Conservation (phyloP, 2,797 vertebrate species). For the Xiphorhynchus erythropygius region DNA sequence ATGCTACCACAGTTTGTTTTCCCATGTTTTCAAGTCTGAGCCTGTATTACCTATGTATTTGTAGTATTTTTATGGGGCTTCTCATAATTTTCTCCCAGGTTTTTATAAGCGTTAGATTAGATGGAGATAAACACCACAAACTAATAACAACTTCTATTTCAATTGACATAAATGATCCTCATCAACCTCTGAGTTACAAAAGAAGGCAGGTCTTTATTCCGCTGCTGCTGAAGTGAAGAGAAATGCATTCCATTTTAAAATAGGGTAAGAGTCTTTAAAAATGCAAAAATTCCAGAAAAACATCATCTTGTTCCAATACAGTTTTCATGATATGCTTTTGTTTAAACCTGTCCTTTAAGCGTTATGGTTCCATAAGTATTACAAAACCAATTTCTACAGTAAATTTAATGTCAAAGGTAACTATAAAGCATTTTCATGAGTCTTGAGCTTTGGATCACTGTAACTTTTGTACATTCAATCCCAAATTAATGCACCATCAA, state of each 20-base stretch:
- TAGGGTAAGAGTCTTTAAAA: not conserved
- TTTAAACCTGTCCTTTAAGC: not conserved
- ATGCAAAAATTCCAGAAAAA: not conserved
- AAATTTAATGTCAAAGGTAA: not conserved
- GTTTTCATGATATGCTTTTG: not conserved
- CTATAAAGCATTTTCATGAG: not conserved
- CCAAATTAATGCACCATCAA: not conserved
- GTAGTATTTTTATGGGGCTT: not conserved
- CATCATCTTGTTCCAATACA: not conserved
- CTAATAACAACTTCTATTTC: not conserved
- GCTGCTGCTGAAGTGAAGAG: not conserved
- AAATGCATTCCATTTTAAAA: not conserved
- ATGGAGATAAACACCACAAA: not conserved
- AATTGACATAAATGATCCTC: not conserved
- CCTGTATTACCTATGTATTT: not conserved
- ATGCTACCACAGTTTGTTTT: not conserved
- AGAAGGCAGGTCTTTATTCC: not conserved
- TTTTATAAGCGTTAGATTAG: not conserved
- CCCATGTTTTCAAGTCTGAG: not conserved
- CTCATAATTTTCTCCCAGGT: not conserved
- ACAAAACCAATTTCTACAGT: not conserved
- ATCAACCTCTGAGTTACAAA: not conserved
- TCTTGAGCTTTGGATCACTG: not conserved
- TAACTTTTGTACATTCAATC: not conserved
- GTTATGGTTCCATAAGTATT: not conserved